Evolutionary conservation across 2,888 invertebrate species (phyloP), one percentile per base, ranked within the genome.

Genomic region (Epirrhoe alternata): DNA sequence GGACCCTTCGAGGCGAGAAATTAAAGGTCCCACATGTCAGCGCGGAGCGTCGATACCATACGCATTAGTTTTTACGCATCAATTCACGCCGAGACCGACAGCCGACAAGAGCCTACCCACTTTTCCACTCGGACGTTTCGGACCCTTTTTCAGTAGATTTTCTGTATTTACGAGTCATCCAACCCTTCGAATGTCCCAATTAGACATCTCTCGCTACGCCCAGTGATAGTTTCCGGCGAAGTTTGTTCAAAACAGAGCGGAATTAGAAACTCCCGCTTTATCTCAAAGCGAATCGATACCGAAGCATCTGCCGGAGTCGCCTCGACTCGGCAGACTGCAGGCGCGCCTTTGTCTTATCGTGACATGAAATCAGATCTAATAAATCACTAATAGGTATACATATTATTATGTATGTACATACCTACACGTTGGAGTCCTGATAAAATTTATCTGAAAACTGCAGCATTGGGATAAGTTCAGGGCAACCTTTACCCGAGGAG

Each of bases 1-100:
- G 74, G 72, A 74, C 77, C 72, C 82, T 84, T 67, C 81, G 82
- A 86, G 80, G 85, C 88, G 87, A 83, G 81, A 87, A 86, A 87
- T 86, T 84, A 84, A 83, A 83, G 86, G 82, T 75, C 74, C 74
- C 77, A 75, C 77, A 77, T 79, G 82, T 78, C 53, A n/a, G 59
- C 56, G 33, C 55, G 54, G 50, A 49, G 58, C 73, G 74, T 74
- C 76, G 73, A 78, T 77, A 74, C 68, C 80, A 71, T 77, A 72
- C 80, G 69, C 74, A 76, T 79, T 78, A 81, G 81, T 79, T 83
- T 83, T 81, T 76, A 79, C 84, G 80, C 82, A 71, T 78, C 79
- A 71, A 68, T 66, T 67, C 68, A 6, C 66, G 51, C 57, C 63
- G 53, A 50, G 33, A 52, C 61, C 57, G 57, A 53, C 64, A 47